phyloP scores from a whole-genome alignment of 2,113 vertebrate species.

The Cheilinus undulatus region DNA sequence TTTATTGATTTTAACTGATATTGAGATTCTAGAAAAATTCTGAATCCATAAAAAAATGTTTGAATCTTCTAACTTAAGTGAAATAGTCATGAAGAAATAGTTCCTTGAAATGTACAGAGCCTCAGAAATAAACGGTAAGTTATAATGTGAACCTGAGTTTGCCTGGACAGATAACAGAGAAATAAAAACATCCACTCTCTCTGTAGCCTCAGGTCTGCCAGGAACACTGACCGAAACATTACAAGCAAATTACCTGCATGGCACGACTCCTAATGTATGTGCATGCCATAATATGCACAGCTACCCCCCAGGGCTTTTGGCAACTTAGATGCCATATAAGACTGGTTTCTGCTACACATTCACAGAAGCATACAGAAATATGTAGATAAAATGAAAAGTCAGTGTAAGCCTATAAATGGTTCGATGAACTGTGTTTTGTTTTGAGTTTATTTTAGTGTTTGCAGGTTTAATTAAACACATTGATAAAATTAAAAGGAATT shows the following conservation, averaged over 20 bases:
- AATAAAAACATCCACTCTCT: constrained; percentile 38
- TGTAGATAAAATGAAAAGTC: constrained; percentile 26
- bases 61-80: constrained; percentile 19
- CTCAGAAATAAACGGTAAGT: too few species aligned
- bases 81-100: constrained; percentile 4
- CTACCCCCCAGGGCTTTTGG: constrained; percentile 35
- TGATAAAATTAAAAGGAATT: too few species aligned
- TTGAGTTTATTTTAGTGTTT: too few species aligned
- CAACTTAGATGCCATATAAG: constrained; percentile 37
- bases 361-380: neutral
- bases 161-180: constrained; percentile 34
- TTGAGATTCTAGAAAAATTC: constrained; percentile 3
- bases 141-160: constrained; percentile 27
- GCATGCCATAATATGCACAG: constrained; percentile 19
- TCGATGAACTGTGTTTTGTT: too few species aligned
- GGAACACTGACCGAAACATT: constrained; percentile 50
- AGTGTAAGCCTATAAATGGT: too few species aligned
- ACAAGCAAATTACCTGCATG: constrained; percentile 48
- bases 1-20: neutral
- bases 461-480: too few species aligned
- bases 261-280: constrained; percentile 49
- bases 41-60: constrained; percentile 13
- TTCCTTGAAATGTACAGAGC: constrained; percentile 8
- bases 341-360: constrained; percentile 17
- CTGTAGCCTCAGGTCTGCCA: constrained; percentile 47